Base-by-base conservation (phyloP, 1,140 invertebrate species). In the Drosophila novamexicana region DNA sequence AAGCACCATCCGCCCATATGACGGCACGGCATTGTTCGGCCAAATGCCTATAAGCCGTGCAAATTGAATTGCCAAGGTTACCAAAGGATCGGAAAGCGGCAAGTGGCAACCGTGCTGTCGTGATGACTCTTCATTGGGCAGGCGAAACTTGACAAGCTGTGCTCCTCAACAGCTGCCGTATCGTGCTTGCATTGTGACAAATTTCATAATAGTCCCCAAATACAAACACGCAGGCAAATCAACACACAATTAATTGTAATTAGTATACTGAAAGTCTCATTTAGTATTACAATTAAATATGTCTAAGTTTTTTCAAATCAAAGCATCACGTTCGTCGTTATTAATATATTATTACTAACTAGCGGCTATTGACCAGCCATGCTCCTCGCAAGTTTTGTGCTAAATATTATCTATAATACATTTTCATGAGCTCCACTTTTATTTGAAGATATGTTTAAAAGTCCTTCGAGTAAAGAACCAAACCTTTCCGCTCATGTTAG, bases 1-100 rank as follows among this genome's bases (percentile, higher is more conserved):
- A 18, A 64, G 12, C 40, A 12, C 50, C 40, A 56, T 61, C 45
- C 37, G 40, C 12, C 18, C 9, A 57, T 56, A 59, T 69, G 45
- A 42, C 42, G 42, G 54, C 71, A 62, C 42, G 42, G 54, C 71
- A 62, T 77, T 77, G 75, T 77, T 75, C 37, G 42, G 7, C 49
- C 54, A 69, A 77, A 77, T 75, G 59, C 59, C 75, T 68, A 71
- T 78, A 78, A 78, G 72, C 65, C 62, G 49, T 56, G 56, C 54
- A 75, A 75, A 78, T 78, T 78, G 72, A 72, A 76, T 76, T 76
- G 62, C 56, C 74, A 76, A 54, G 69, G 69, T 40, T 66, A 44
- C 36, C 45, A 18, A 72, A 54, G 56, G 56, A 66, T 66, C 61
- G 56, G 14, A 5, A 29, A 29, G 22, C 5, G 22, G 22, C 22